phyloP scores from a whole-genome alignment of 2,888 invertebrate genomes.

The Sipunculus nudus region DNA sequence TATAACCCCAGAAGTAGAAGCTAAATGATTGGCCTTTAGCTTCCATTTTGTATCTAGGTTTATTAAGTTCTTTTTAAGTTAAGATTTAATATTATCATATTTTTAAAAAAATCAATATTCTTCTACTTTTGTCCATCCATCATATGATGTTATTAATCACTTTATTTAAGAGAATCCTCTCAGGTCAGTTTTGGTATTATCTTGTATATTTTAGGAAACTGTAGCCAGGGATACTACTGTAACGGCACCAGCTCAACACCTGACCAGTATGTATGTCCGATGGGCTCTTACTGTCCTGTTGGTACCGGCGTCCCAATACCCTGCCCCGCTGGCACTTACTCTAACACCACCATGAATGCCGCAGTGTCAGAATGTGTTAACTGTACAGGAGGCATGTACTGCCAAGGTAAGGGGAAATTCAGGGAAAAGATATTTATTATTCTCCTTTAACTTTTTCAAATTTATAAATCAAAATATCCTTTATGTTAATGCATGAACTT shows the following conservation, averaged over 20 bases:
- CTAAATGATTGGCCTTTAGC: too few species aligned
- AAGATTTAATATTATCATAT: too few species aligned
- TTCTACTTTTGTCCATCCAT: too few species aligned
- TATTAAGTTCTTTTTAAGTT: too few species aligned
- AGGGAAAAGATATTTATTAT: neutral
- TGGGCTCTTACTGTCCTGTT: constrained; percentile 56
- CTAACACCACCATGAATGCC: constrained; percentile 44
- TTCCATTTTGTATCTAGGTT: too few species aligned
- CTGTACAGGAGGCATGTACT: constrained; percentile 59
- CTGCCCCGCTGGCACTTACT: constrained; percentile 61
- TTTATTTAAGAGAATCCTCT: too few species aligned
- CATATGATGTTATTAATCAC: too few species aligned
- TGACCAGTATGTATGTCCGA: constrained; percentile 55
- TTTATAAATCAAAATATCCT: too few species aligned
- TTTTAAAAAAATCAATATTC: too few species aligned
- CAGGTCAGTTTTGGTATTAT: too few species aligned
- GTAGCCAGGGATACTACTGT: constrained; percentile 60
- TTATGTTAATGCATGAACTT: neutral
- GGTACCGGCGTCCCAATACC: constrained; percentile 51
- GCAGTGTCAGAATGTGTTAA: constrained; percentile 50
- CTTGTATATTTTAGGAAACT: constrained; percentile 49
- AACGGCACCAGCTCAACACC: constrained; percentile 54
- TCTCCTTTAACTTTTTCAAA: too few species aligned
- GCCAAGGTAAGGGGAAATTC: constrained; percentile 48
- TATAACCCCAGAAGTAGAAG: too few species aligned